A percentile compares a stretch with the other conserved stretches of the same genome.
phyloP scores from a whole-genome alignment of 1,140 invertebrate species.

The Diachasma alloeum region DNA sequence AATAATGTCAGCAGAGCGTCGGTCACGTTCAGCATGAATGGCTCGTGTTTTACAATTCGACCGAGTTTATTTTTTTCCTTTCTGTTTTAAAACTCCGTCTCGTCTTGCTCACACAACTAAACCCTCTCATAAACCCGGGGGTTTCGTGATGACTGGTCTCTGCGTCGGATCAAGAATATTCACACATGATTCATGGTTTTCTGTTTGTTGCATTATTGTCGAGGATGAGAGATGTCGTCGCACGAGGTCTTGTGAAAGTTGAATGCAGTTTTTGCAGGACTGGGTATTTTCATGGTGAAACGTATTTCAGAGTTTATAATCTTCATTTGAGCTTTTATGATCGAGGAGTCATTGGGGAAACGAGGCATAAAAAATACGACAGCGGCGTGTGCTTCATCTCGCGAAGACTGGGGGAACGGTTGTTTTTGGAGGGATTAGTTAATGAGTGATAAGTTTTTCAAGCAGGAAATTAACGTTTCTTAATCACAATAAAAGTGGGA shows the following conservation, averaged over 20 bases:
- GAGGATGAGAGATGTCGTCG: neutral
- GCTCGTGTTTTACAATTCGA: slow-evolving; percentile 41
- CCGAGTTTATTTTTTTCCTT: slow-evolving; percentile 35
- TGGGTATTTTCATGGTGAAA: neutral
- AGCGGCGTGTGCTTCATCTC: neutral
- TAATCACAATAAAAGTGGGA: neutral
- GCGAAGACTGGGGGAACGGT: neutral
- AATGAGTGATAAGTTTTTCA: neutral
- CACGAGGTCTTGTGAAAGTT: neutral
- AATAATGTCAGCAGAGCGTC: slow-evolving; percentile 49
- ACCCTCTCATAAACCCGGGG: neutral
- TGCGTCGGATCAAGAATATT: slow-evolving; percentile 27
- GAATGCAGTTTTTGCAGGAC: neutral
- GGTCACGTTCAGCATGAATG: slow-evolving; percentile 60
- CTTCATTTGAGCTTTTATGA: neutral
- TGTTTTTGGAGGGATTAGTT: neutral
- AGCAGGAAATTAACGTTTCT: neutral
- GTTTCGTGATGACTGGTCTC: slow-evolving; percentile 30
- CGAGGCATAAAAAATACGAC: neutral
- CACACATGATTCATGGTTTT: slow-evolving; percentile 11
- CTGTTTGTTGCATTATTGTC: neutral
- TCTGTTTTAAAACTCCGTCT: slow-evolving; percentile 30
- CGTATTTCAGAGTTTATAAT: neutral
- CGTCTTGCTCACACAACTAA: slow-evolving; percentile 14
- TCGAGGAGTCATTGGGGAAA: neutral